phyloP scores from a whole-genome alignment of 1,140 invertebrate genomes.

The Caenorhabditis latens region DNA sequence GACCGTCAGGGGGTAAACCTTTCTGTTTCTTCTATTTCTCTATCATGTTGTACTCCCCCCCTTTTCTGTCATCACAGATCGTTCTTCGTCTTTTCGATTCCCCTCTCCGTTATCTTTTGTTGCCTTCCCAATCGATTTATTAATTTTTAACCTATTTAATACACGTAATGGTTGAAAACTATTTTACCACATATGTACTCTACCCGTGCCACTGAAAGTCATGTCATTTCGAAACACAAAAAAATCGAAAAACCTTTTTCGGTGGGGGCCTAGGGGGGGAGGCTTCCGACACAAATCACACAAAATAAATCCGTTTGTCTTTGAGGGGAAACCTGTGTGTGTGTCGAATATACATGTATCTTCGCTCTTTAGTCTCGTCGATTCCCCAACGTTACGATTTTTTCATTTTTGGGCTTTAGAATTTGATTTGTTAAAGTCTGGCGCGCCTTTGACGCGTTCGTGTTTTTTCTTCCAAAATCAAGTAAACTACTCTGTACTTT shows the following conservation, averaged over 20 bases:
- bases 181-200: too few species aligned
- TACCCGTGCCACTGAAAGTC: too few species aligned
- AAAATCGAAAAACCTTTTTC: too few species aligned
- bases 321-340: neutral
- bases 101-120: neutral
- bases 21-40: neutral
- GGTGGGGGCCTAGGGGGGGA: too few species aligned
- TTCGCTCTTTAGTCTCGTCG: neutral
- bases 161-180: too few species aligned
- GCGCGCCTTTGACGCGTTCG: too few species aligned
- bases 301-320: slow-evolving; percentile 20
- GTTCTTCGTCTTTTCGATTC: neutral
- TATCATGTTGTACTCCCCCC: neutral
- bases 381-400: too few species aligned
- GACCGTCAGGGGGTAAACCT: neutral
- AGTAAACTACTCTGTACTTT: too few species aligned
- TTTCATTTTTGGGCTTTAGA: neutral
- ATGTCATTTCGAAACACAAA: too few species aligned
- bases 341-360: neutral
- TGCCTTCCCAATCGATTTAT: neutral
- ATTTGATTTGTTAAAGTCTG: neutral
- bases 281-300: neutral
- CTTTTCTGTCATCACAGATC: slow-evolving; percentile 1
- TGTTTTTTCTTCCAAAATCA: too few species aligned
- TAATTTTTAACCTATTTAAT: neutral